Evolutionary conservation across 1,140 invertebrate genomes (phyloP), one percentile per base, ranked within the genome.

Genomic region (Babylonia areolata): DNA sequence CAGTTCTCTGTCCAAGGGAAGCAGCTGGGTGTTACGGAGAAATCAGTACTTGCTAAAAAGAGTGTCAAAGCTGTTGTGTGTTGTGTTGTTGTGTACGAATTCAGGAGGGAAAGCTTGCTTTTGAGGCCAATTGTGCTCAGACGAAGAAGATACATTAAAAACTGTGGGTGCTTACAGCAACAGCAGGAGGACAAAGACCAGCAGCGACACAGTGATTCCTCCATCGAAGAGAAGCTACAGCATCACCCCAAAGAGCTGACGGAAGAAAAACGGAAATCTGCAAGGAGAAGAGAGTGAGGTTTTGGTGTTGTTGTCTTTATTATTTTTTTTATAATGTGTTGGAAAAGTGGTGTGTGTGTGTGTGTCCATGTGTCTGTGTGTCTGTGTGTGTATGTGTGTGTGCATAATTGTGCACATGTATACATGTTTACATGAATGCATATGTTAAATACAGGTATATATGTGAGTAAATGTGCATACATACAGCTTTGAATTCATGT

Each of bases 181-280:
- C 91, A 91, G 80, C 91, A 91, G 83, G 91, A 92, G 83, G 89
- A 93, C 69, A 91, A 93, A 23, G 15, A 64, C 0, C 58, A 64
- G 85, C 85, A 93, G 85, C 83, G 92, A 85, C 93, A 89, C 15
- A 95, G 94, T 92, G 97, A 98, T 95, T 97, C 97, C 54, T 96
- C 96, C 86, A 93, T 98, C 71, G 97, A 98, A 92, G 96, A 93
- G 95, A 96, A 91, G 91, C 92, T 92, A 93, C 95, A 83, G 88
- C 94, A 92, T 92, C 96, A 96, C 96, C 90, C 94, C 96, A 86
- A 97, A 93, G 97, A 98, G 92, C 94, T 98, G 42, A 98, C 97
- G 92, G 98, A 99, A 94, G 98, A 99, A 92, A 99, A 99, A 93
- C 95, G 98, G 86, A 96, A 97, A 94, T 98, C 97, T 77, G 97